These are phyloP conservation scores for Drosophila antonietae DNA, from an alignment of 2,888 invertebrate species.

Conservation along the genomic window DNA sequence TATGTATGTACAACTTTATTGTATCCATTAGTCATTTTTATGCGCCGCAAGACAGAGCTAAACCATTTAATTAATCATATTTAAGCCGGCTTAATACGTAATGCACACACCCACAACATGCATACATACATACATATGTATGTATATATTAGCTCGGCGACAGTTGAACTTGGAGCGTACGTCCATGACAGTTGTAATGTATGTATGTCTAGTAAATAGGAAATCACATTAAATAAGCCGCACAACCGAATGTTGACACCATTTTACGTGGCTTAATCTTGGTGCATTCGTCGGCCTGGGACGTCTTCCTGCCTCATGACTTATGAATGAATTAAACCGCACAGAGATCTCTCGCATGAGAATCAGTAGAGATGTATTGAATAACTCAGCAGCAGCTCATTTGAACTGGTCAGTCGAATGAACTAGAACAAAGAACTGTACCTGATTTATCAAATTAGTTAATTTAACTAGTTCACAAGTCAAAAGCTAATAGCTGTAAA, in stretches of 20 bases:
- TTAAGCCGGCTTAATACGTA: slow-evolving; percentile 71
- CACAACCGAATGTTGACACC: slow-evolving; percentile 64
- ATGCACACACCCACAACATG: slow-evolving; percentile 32
- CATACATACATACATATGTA: background rate
- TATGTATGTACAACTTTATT: background rate
- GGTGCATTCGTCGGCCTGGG: slow-evolving; percentile 26
- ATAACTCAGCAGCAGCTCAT: background rate
- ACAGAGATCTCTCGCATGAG: slow-evolving; percentile 75
- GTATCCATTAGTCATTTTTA: slow-evolving; percentile 43
- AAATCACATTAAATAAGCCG: slow-evolving; percentile 75
- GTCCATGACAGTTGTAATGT: background rate
- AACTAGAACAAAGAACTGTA: background rate
- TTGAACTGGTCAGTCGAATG: background rate
- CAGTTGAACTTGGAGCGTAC: slow-evolving; percentile 14
- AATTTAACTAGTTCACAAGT: background rate
- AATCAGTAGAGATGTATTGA: slow-evolving; percentile 45
- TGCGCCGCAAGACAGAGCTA: slow-evolving; percentile 15
- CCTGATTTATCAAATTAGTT: background rate
- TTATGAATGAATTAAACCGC: slow-evolving; percentile 73
- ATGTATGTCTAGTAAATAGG: slow-evolving; percentile 24
- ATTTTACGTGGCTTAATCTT: slow-evolving; percentile 67
- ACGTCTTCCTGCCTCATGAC: slow-evolving; percentile 20
- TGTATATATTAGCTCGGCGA: background rate
- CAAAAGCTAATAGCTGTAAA: background rate
- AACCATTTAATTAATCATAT: slow-evolving; percentile 69